phyloP scores from a whole-genome alignment of 2,113 vertebrate genomes.

The Ctenomys sociabilis region DNA sequence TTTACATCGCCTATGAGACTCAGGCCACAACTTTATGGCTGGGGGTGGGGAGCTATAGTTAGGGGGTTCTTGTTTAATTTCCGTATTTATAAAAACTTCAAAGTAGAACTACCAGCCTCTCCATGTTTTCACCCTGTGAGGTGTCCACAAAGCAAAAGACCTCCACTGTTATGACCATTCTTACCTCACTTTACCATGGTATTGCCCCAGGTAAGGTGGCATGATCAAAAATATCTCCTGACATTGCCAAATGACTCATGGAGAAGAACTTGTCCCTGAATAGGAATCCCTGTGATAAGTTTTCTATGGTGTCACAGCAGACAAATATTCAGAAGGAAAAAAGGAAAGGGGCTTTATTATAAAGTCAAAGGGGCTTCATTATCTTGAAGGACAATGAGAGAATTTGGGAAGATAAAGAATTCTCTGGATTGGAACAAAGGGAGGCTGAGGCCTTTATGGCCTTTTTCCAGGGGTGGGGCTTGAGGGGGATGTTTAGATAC shows the following conservation, averaged over 20 bases:
- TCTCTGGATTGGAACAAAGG: too few species aligned
- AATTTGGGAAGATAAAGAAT: too few species aligned
- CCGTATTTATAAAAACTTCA: neutral
- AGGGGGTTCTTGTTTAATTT: neutral
- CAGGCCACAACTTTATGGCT: neutral
- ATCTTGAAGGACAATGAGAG: too few species aligned
- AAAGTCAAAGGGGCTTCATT: too few species aligned
- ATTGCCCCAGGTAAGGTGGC: neutral
- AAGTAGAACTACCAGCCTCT: neutral
- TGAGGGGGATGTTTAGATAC: too few species aligned
- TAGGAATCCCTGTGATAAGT: neutral
- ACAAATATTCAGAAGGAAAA: too few species aligned
- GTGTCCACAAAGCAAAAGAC: neutral
- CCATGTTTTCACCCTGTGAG: neutral
- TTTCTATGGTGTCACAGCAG: too few species aligned
- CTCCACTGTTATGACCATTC: neutral
- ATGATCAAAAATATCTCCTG: constrained; percentile 21
- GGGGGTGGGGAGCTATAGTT: neutral
- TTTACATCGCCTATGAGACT: neutral
- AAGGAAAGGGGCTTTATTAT: too few species aligned
- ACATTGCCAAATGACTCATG: neutral
- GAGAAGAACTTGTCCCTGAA: neutral
- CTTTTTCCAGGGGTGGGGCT: too few species aligned
- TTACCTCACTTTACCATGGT: neutral
- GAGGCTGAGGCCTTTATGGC: too few species aligned